Evolutionary conservation across 2,797 vertebrate species (phyloP).

Genomic region (Nyctibius grandis): DNA sequence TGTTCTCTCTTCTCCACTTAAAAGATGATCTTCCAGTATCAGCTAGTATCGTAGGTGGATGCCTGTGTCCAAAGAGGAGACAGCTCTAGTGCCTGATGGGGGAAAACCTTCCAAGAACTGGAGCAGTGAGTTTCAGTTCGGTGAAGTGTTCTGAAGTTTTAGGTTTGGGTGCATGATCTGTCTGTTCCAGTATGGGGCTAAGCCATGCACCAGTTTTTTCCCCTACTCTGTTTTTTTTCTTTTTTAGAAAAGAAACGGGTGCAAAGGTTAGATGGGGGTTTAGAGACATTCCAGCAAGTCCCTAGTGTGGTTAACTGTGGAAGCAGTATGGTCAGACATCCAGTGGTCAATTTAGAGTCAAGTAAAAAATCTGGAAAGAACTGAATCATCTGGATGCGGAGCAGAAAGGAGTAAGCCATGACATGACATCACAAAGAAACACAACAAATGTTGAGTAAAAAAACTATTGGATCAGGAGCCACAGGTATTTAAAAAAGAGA

Average conservation of each 20-base stretch:
- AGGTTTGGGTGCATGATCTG: not conserved
- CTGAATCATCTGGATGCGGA: not conserved
- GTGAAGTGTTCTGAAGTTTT: not conserved
- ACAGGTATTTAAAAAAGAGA: not conserved
- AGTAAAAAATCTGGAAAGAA: not conserved
- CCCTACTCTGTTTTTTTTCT: too few species aligned
- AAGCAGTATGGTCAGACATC: not conserved
- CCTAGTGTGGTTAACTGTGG: not conserved
- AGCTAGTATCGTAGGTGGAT: fast-evolving
- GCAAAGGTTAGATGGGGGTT: not conserved
- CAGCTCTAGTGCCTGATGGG: not conserved
- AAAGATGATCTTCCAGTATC: not conserved
- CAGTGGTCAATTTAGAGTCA: not conserved
- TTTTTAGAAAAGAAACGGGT: not conserved
- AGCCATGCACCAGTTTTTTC: not conserved
- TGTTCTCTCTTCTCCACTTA: not conserved
- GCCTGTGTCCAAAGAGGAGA: not conserved
- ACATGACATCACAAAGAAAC: not conserved
- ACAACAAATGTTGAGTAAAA: not conserved
- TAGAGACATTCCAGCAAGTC: not conserved
- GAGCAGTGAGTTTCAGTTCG: not conserved
- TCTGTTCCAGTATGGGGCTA: not conserved
- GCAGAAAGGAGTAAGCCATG: not conserved
- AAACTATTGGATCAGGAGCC: not conserved
- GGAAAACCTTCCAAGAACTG: not conserved